A percentile compares a stretch with the other conserved stretches of the same genome.
Conservation (phyloP, 2,113 vertebrate genomes). For the Ictidomys tridecemlineatus region DNA sequence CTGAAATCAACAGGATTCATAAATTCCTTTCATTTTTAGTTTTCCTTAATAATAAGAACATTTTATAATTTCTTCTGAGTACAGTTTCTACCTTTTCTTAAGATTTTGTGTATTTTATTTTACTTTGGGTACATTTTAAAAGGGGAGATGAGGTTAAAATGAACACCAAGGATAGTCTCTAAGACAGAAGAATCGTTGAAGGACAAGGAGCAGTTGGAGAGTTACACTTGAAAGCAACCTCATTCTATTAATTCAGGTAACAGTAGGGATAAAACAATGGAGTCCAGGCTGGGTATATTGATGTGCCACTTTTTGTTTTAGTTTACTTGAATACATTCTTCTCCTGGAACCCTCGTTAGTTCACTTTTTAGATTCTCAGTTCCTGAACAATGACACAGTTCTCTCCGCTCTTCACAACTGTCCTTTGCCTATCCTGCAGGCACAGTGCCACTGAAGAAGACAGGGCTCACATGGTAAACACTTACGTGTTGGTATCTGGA, state of each 20-base stretch:
- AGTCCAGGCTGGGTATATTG: neutral
- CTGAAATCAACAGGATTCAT: neutral
- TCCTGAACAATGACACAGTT: neutral
- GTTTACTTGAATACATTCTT: neutral
- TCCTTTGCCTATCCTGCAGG: neutral
- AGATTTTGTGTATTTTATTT: neutral
- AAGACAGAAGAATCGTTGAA: neutral
- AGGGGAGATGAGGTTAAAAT: neutral
- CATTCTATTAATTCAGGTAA: neutral
- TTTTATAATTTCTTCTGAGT: neutral
- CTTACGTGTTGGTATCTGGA: neutral
- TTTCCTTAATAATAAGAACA: slow-evolving; percentile 5
- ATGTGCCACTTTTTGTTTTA: neutral
- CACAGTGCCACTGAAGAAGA: neutral
- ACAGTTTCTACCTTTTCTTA: neutral
- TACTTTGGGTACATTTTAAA: neutral
- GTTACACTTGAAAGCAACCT: neutral
- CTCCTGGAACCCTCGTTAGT: neutral
- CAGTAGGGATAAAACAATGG: too few species aligned
- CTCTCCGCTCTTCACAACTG: neutral
- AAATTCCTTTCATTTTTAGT: neutral
- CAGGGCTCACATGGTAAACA: neutral
- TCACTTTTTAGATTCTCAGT: neutral
- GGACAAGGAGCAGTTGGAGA: neutral
- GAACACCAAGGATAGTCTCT: neutral